A percentile compares a stretch with the other conserved stretches of the same genome.
Evolutionary conservation across 2,797 vertebrate genomes (phyloP).

Genomic region (Miichthys miiuy): DNA sequence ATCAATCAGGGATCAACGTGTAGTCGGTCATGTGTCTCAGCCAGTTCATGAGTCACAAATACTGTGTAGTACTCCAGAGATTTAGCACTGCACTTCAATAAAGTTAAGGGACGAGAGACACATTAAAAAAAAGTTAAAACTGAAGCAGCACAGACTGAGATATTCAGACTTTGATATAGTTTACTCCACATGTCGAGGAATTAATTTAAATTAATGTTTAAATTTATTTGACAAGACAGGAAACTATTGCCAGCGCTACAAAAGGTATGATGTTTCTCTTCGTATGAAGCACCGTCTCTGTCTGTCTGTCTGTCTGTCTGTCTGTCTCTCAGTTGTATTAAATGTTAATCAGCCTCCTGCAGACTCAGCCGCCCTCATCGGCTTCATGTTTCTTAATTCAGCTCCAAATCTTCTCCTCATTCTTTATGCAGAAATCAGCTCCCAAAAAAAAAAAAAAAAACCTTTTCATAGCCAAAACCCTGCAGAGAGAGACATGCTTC

Average conservation of each 20-base stretch:
- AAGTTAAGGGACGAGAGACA: too few species aligned
- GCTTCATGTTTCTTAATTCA: conserved; percentile 62
- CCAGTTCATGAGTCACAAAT: too few species aligned
- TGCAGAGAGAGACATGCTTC: conserved; percentile 18
- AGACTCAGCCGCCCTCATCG: conserved; percentile 61
- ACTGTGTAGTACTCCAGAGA: too few species aligned
- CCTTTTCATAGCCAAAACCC: conserved; percentile 21
- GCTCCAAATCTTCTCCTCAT: conserved; percentile 56
- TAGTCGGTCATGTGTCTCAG: too few species aligned
- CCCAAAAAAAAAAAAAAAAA: background rate
- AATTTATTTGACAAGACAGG: background rate
- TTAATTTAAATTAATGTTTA: background rate
- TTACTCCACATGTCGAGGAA: background rate
- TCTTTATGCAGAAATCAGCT: conserved; percentile 61
- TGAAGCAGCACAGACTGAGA: background rate
- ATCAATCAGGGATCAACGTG: too few species aligned
- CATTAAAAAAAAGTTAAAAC: too few species aligned
- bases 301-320: conserved; percentile 57
- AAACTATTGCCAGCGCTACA: background rate
- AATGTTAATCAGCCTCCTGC: conserved; percentile 78
- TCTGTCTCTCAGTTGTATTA: conserved; percentile 64
- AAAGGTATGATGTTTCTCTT: background rate
- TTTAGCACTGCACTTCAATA: too few species aligned
- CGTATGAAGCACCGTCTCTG: conserved; percentile 9
- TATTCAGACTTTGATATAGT: background rate